These are phyloP conservation scores for Tarsius wallacei DNA, from an alignment of 2,797 vertebrate genomes.

Conservation along the genomic window DNA sequence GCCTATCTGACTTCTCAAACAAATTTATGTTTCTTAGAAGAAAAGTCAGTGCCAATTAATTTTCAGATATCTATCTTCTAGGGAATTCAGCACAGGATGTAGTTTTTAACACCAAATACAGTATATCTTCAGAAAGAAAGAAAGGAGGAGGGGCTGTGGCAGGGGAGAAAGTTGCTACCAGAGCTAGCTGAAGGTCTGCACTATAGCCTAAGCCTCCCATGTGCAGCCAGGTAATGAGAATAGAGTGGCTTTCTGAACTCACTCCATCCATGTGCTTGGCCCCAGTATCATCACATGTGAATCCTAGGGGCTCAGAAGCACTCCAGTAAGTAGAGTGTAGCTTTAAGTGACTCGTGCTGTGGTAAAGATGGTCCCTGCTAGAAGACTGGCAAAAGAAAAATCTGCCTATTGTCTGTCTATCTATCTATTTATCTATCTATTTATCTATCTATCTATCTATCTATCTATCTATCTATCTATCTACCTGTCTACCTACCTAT, in stretches of 20 bases:
- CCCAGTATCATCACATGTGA: too few species aligned
- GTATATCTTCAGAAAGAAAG: background rate
- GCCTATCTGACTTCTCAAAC: background rate
- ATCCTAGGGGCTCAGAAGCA: background rate
- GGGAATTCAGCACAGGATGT: background rate
- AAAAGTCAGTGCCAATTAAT: constrained; percentile 15
- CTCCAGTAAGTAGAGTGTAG: background rate
- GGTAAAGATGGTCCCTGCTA: background rate
- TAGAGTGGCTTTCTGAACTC: background rate
- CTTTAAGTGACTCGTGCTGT: background rate
- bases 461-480: background rate
- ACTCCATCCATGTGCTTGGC: background rate
- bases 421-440: background rate
- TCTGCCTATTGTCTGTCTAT: background rate
- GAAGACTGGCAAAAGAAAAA: background rate
- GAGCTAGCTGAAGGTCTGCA: accelerated
- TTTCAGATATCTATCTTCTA: background rate
- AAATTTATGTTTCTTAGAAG: constrained; percentile 56
- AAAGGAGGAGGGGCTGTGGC: background rate
- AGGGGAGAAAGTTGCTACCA: background rate
- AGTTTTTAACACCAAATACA: background rate
- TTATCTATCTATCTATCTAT: background rate
- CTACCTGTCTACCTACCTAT: background rate
- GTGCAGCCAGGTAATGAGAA: background rate
- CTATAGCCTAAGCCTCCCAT: accelerated